A percentile compares a stretch with the other conserved stretches of the same genome.
Evolutionary conservation across 1,140 invertebrate species (phyloP).

Genomic region (Belonocnema kinseyi): DNA sequence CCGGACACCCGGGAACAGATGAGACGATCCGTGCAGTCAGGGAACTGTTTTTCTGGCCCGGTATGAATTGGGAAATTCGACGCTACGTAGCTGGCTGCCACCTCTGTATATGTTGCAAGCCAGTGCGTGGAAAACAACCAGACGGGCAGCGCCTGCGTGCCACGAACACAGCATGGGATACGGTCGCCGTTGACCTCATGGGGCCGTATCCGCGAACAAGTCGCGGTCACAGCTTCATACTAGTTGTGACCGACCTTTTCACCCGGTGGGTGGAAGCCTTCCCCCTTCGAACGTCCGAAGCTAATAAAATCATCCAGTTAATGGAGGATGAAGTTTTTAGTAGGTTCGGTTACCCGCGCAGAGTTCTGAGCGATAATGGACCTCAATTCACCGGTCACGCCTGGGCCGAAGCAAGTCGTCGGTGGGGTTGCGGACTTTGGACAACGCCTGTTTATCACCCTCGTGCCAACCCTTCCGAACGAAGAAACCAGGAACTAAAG

Average conservation of each 20-base stretch:
- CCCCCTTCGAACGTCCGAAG: background rate
- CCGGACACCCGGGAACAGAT: too few relatives aligned
- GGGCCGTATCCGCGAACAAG: background rate
- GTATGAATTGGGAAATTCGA: background rate
- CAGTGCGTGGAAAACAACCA: background rate
- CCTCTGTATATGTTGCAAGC: background rate
- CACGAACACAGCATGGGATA: background rate
- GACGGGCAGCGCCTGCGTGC: background rate
- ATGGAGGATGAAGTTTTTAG: constrained; percentile 31
- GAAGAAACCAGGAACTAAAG: constrained; percentile 51
- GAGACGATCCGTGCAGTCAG: too few relatives aligned
- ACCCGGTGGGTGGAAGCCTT: constrained; percentile 17
- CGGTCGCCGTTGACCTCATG: constrained; percentile 3
- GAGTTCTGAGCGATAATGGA: constrained; percentile 47
- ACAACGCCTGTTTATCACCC: constrained; percentile 54
- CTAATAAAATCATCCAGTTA: background rate
- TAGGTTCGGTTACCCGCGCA: constrained; percentile 43
- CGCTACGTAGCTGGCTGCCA: background rate
- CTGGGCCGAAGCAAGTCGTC: background rate
- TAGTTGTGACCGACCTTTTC: constrained; percentile 12
- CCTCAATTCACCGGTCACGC: constrained; percentile 40
- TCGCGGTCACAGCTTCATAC: background rate
- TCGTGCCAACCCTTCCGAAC: constrained; percentile 51
- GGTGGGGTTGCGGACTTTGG: constrained; percentile 24
- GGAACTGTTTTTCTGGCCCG: background rate